These are phyloP conservation scores for Papilio demoleus DNA, from an alignment of 2,888 invertebrate species.

Conservation along the genomic window DNA sequence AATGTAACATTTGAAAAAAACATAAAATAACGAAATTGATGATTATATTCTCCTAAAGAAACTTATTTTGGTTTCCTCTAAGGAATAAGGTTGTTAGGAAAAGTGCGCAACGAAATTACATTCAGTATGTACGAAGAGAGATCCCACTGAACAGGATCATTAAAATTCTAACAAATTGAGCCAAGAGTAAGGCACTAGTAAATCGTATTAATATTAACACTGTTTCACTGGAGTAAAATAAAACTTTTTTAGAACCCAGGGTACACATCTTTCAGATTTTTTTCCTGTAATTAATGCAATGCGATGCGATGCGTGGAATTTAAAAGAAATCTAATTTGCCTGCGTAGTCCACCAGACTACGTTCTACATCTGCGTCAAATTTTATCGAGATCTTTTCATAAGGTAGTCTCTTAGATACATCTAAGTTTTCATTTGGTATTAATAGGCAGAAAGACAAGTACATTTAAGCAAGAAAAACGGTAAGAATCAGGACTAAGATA, in stretches of 20 bases:
- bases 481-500: too few relatives aligned
- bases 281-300: too few relatives aligned
- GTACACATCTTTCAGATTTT: neutral
- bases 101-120: slow-evolving; percentile 38
- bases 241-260: neutral
- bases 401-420: too few relatives aligned
- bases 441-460: too few relatives aligned
- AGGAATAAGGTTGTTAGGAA: slow-evolving; percentile 31
- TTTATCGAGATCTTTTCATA: too few relatives aligned
- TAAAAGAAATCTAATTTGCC: too few relatives aligned
- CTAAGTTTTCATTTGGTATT: too few relatives aligned
- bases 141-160: slow-evolving; percentile 31
- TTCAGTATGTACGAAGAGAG: slow-evolving; percentile 37
- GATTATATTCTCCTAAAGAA: neutral
- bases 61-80: slow-evolving; percentile 20
- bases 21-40: neutral
- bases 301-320: too few relatives aligned
- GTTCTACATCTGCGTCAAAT: too few relatives aligned
- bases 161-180: slow-evolving; percentile 40
- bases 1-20: neutral
- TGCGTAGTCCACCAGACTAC: too few relatives aligned
- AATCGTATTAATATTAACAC: slow-evolving; percentile 22
- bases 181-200: slow-evolving; percentile 14
- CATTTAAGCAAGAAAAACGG: too few relatives aligned
- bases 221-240: neutral